Evolutionary conservation across 2,888 invertebrate species (phyloP).

Genomic region (Digitonthophagus gazella): DNA sequence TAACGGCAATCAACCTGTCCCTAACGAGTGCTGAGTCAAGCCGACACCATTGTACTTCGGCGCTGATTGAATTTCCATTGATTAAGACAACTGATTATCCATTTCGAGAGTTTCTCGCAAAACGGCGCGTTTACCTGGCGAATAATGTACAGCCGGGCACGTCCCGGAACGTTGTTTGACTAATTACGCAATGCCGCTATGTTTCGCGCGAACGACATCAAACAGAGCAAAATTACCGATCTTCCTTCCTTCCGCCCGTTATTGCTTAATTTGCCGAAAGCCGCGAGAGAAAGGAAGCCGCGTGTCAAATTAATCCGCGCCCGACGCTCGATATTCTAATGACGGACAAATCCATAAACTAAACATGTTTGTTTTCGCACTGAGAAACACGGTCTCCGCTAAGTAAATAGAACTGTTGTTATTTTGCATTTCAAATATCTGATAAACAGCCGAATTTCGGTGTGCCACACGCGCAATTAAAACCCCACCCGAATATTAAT

Average conservation of each 20-base stretch:
- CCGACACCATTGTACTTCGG: slow-evolving; percentile 46
- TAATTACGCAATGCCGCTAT: not conserved
- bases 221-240: not conserved
- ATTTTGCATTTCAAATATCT: not conserved
- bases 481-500: not conserved
- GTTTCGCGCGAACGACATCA: not conserved
- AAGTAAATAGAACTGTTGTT: not conserved
- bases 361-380: not conserved
- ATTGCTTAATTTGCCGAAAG: not conserved
- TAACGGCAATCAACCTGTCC: slow-evolving; percentile 31
- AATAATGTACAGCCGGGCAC: not conserved
- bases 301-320: not conserved
- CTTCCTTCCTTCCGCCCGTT: not conserved
- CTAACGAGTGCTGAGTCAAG: slow-evolving; percentile 47
- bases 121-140: not conserved
- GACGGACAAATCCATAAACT: not conserved
- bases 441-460: not conserved
- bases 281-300: not conserved
- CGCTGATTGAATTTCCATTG: slow-evolving; percentile 45
- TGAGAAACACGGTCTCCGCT: not conserved
- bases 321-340: not conserved
- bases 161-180: not conserved
- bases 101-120: not conserved
- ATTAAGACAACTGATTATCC: slow-evolving; percentile 37
- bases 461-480: not conserved